A percentile compares a stretch with the other conserved stretches of the same genome.
phyloP scores from a whole-genome alignment of 2,797 vertebrate genomes.

The Hephaestus fuliginosus region DNA sequence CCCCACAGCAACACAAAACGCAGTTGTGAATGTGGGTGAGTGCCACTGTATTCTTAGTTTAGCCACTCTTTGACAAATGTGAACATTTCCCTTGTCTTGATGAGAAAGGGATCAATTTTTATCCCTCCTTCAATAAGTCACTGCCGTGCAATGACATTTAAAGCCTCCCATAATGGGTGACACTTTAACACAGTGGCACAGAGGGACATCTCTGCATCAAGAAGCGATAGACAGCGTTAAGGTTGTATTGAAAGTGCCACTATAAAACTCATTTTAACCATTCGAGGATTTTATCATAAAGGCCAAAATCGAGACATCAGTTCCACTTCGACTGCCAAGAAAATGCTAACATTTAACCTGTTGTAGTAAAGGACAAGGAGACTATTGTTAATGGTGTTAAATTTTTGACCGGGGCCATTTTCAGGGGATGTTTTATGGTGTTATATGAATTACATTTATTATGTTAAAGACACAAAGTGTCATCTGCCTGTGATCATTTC shows the following conservation, averaged over 20 bases:
- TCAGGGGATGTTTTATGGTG: not conserved
- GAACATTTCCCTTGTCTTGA: conserved; percentile 27
- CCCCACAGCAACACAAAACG: not conserved
- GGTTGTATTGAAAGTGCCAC: conserved; percentile 18
- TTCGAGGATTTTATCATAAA: conserved; percentile 38
- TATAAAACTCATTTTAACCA: conserved; percentile 12
- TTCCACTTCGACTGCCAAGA: conserved; percentile 8
- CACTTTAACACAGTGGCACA: conserved; percentile 46
- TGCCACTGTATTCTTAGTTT: conserved; percentile 10
- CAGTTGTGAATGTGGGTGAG: not conserved
- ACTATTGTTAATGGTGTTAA: not conserved
- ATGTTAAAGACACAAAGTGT: not conserved
- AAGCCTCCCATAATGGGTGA: conserved; percentile 51
- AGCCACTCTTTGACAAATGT: conserved; percentile 25
- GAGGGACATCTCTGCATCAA: conserved; percentile 26
- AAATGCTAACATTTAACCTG: conserved; percentile 30
- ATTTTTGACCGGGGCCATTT: conserved; percentile 29
- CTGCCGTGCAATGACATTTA: conserved; percentile 66
- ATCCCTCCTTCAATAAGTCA: conserved; percentile 63
- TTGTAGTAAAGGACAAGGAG: not conserved
- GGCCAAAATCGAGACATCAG: conserved; percentile 22
- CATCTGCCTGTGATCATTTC: not conserved
- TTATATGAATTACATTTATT: conserved; percentile 18
- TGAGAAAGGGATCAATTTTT: conserved; percentile 58
- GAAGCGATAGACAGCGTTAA: conserved; percentile 15